A percentile compares a stretch with the other conserved stretches of the same genome.
phyloP scores from a whole-genome alignment of 1,140 invertebrate genomes.

The Pygmarrhopalites habei region DNA sequence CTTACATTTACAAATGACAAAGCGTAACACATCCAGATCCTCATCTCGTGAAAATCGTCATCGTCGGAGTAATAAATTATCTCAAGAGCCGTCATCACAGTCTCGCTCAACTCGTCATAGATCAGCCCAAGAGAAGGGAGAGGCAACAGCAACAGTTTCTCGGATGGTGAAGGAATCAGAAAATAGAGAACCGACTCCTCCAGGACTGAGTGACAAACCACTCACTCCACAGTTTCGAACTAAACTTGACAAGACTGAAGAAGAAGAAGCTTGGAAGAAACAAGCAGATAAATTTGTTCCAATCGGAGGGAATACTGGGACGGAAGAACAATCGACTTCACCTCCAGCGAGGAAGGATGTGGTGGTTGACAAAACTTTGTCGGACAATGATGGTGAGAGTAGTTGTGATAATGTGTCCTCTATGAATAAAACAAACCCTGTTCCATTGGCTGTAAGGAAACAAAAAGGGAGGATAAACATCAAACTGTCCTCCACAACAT shows the following conservation, averaged over 20 bases:
- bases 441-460: slow-evolving; percentile 23
- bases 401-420: background rate
- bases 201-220: slow-evolving; percentile 7
- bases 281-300: slow-evolving; percentile 29
- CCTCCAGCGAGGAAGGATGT: too few species aligned
- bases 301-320: background rate
- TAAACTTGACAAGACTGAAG: slow-evolving; percentile 12
- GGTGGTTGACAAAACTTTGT: too few species aligned
- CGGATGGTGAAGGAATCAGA: background rate
- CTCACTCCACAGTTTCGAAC: background rate
- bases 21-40: background rate
- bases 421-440: background rate
- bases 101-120: slow-evolving; percentile 5
- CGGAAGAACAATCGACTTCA: too few species aligned
- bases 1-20: background rate
- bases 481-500: slow-evolving; percentile 29
- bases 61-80: background rate
- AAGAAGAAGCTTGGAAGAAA: slow-evolving; percentile 25
- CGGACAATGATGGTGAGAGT: too few species aligned
- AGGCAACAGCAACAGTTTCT: background rate
- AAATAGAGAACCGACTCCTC: slow-evolving; percentile 19
- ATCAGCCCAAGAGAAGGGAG: too few species aligned
- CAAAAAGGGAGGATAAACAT: slow-evolving; percentile 36
- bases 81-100: slow-evolving; percentile 9
- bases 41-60: background rate